Conservation (phyloP, 2,888 invertebrate species). For the Pseudanteris insignis region DNA sequence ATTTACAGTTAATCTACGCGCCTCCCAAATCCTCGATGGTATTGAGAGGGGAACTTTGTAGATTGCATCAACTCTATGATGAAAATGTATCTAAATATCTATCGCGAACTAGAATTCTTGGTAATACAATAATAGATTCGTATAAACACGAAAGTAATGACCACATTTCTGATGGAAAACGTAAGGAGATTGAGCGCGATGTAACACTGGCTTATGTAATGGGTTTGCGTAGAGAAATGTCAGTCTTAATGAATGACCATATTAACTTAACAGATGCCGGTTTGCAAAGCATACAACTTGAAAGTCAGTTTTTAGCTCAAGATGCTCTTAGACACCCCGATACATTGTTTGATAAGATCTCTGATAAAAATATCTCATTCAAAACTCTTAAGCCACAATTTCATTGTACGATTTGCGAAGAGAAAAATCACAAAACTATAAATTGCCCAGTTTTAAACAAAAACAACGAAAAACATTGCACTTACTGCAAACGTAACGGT, state of each 20-base stretch:
- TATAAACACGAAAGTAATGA: conserved; percentile 11
- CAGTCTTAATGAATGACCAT: neutral
- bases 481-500: conserved; percentile 7
- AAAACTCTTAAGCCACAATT: no score
- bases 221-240: conserved; percentile 9
- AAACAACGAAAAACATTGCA: conserved; percentile 2
- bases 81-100: conserved; percentile 21
- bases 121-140: conserved; percentile 8
- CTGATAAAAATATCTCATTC: no score
- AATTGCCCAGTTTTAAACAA: no score
- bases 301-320: conserved; percentile 3
- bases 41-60: conserved; percentile 11
- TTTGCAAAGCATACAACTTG: conserved; percentile 1
- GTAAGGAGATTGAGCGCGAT: conserved; percentile 9
- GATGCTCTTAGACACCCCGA: neutral
- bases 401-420: no score
- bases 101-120: conserved; percentile 3
- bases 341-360: neutral
- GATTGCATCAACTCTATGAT: conserved; percentile 13
- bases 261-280: neutral
- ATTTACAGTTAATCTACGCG: conserved; percentile 8
- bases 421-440: no score
- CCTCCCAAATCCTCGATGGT: conserved; percentile 1
- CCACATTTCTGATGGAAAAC: neutral
- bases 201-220: conserved; percentile 6